Evolutionary conservation across 23 tunicate genomes (phyloP).

Genomic region (Trididemnum nubilum): DNA sequence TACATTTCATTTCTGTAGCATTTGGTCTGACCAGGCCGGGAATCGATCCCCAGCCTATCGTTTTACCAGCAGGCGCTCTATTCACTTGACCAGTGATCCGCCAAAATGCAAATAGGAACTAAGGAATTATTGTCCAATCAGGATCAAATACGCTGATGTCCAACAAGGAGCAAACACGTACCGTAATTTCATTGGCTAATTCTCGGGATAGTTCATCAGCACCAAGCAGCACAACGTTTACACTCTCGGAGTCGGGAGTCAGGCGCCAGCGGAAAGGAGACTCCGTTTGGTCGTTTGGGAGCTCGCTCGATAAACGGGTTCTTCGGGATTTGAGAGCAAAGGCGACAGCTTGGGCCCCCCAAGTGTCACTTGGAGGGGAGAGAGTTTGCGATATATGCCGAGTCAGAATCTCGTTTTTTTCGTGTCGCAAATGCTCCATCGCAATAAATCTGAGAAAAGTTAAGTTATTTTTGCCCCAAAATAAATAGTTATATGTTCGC

Average conservation of each 20-base stretch:
- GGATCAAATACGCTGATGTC: no score
- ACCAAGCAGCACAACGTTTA: conserved; percentile 88
- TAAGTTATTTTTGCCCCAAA: background rate
- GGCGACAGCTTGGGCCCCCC: conserved; percentile 68
- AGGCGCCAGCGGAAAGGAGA: conserved; percentile 60
- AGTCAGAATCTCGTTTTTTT: conserved; percentile 69
- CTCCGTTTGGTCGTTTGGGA: conserved; percentile 2
- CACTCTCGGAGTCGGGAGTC: conserved; percentile 61
- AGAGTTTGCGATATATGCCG: conserved; percentile 63
- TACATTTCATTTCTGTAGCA: no score
- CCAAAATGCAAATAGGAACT: no score
- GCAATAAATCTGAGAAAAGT: conserved; percentile 53
- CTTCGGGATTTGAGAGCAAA: conserved; percentile 27
- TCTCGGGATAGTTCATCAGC: conserved; percentile 73
- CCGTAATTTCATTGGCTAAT: conserved; percentile 89
- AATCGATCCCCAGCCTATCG: no score
- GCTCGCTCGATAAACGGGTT: conserved; percentile 13
- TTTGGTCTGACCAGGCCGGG: no score
- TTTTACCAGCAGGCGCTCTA: no score
- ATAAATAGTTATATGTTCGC: background rate
- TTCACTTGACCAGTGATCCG: no score
- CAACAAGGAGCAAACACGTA: no score
- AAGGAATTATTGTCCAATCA: no score
- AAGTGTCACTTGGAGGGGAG: conserved; percentile 66
- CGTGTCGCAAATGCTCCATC: conserved; percentile 59